Base-by-base conservation (phyloP, 2,113 vertebrate genomes). In the Microtus oregoni region DNA sequence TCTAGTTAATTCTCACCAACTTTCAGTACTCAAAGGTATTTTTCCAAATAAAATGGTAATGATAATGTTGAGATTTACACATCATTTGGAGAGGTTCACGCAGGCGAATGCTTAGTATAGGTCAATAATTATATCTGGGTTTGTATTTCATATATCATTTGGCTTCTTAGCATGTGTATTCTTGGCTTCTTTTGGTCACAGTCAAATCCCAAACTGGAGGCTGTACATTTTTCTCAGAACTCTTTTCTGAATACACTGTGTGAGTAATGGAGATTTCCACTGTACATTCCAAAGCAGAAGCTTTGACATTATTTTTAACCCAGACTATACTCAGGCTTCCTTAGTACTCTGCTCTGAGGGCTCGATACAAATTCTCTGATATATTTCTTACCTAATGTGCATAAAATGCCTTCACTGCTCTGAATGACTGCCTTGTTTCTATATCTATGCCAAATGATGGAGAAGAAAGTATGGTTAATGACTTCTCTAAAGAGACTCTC, bases 331-430 rank as follows among this genome's bases (percentile, higher is more conserved):
- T 0, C 20, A 52, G 52, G 5, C 19, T 58, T 91, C n/a, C 67
- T 61, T 20, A 44, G 4, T 22, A 50, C 35, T 70, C 35, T 58
- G 5, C 5, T 52, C 10, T 0, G 0, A 1, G 1, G 12, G 17
- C 44, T 7, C 32, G 44, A 2, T 20, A 44, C 14, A 52, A 35
- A 47, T 26, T 41, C 0, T 73, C 32, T 26, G 12, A 47, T 7
- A 44, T 78, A 2, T 58, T 0, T 1, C 2, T 78, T 52, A 47
- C n/a, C 32, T 77, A 10, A 15, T 17, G n/a, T 5, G 3, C 4
- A n/a, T 22, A 50, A 15, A 86, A 11, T 7, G 78, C 4, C 35
- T 73, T 30, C n/a, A 7, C 67, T 32, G 50, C 9, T 12, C 1
- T 50, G 52, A 65, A 47, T 19, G n/a, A 78, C 30, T 81, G 20